Conservation (phyloP, 1,140 invertebrate genomes). For the Leguminivora glycinivorella region DNA sequence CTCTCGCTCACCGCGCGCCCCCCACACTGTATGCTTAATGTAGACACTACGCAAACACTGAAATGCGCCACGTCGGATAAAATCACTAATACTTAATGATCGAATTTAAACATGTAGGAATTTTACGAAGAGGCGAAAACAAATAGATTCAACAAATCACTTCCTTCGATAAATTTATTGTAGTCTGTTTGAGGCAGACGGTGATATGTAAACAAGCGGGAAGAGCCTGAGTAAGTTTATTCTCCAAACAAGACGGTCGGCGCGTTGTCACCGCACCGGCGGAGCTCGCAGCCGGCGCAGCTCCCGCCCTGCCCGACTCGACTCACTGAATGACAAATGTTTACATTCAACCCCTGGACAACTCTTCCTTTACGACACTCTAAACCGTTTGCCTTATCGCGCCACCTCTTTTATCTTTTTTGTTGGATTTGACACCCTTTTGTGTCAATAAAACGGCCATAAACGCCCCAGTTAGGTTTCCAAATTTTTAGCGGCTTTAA, state of each 20-base stretch:
- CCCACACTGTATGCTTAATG: slow-evolving; percentile 47
- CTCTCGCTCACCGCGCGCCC: slow-evolving; percentile 46
- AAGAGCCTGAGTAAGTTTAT: slow-evolving; percentile 57
- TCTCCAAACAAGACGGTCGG: slow-evolving; percentile 38
- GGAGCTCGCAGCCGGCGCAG: slow-evolving; percentile 15
- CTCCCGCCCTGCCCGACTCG: slow-evolving; percentile 36
- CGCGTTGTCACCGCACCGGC: slow-evolving; percentile 41
- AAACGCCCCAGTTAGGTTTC: slow-evolving; percentile 5
- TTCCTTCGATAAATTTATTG: slow-evolving; percentile 49
- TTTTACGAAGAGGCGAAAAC: not conserved
- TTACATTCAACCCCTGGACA: slow-evolving; percentile 53
- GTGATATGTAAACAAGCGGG: slow-evolving; percentile 63
- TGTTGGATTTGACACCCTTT: slow-evolving; percentile 22
- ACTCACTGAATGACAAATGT: slow-evolving; percentile 64
- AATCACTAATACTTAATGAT: slow-evolving; percentile 4
- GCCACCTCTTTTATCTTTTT: slow-evolving; percentile 23
- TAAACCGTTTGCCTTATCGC: slow-evolving; percentile 30
- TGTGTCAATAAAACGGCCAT: slow-evolving; percentile 26
- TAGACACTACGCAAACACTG: slow-evolving; percentile 30
- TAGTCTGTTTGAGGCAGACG: slow-evolving; percentile 47
- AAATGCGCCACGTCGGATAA: not conserved
- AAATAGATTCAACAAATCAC: slow-evolving; percentile 29
- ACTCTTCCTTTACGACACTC: slow-evolving; percentile 35
- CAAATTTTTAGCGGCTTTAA: not conserved
- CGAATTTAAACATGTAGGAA: slow-evolving; percentile 24